A percentile compares a stretch with the other conserved stretches of the same genome.
Evolutionary conservation across 2,113 vertebrate genomes (phyloP).

Genomic region (Caloenas nicobarica): DNA sequence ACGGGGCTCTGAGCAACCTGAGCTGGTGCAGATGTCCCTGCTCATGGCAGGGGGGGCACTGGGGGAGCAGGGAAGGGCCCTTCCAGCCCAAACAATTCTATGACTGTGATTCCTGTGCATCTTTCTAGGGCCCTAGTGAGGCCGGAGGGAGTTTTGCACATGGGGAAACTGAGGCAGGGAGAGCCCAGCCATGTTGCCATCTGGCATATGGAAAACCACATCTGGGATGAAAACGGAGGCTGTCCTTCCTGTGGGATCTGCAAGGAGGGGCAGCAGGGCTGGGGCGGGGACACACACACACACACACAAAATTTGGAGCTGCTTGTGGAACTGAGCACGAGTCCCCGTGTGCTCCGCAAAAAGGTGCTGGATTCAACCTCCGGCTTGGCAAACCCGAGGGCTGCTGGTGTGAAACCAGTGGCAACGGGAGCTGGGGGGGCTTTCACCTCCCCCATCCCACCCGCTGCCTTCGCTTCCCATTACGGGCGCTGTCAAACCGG

Average conservation of each 20-base stretch:
- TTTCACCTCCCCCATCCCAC: rapidly evolving
- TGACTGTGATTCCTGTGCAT: not conserved
- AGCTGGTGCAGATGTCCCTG: too few species aligned
- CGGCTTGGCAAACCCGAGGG: not conserved
- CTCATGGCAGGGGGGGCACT: too few species aligned
- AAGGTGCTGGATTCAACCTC: rapidly evolving
- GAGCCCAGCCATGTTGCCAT: not conserved
- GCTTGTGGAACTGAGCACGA: rapidly evolving
- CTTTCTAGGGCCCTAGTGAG: rapidly evolving
- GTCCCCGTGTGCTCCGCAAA: not conserved
- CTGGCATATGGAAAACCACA: not conserved
- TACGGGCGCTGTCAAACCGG: not conserved
- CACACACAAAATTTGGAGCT: not conserved
- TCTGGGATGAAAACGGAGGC: not conserved
- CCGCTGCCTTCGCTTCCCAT: not conserved
- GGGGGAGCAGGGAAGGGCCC: too few species aligned
- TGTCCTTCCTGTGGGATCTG: not conserved
- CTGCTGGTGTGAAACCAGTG: not conserved
- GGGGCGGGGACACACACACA: too few species aligned
- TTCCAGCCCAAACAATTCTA: too few species aligned
- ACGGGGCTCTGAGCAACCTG: too few species aligned
- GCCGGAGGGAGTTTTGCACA: not conserved
- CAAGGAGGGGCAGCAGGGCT: not conserved
- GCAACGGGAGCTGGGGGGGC: rapidly evolving
- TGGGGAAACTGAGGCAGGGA: not conserved